Evolutionary conservation across 2,888 invertebrate genomes (phyloP).

Genomic region (Drosophila cracens): DNA sequence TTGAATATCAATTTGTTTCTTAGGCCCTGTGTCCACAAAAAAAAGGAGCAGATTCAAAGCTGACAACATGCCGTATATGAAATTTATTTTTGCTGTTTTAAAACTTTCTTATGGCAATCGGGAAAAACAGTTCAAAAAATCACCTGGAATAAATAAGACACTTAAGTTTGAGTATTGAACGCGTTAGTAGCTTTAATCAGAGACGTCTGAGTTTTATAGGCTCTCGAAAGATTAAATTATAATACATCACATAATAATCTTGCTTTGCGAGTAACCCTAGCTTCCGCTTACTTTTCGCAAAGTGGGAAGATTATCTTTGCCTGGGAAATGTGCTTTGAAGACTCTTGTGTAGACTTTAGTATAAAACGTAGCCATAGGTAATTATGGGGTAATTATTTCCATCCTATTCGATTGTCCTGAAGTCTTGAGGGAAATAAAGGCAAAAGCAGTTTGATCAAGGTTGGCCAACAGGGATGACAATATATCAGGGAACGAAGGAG

Average conservation of each 20-base stretch:
- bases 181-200: background rate
- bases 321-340: background rate
- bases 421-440: background rate
- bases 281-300: background rate
- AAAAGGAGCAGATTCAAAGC: background rate
- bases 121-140: background rate
- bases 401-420: background rate
- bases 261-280: background rate
- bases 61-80: slow-evolving; percentile 38
- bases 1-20: background rate
- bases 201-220: background rate
- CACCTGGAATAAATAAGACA: background rate
- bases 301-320: background rate
- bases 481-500: background rate
- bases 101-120: background rate
- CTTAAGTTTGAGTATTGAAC: background rate
- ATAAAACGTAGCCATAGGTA: background rate
- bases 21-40: background rate
- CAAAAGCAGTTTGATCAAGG: no score
- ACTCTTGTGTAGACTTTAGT: background rate
- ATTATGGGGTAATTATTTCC: background rate
- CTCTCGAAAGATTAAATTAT: background rate
- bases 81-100: slow-evolving; percentile 9
- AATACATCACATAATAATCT: background rate
- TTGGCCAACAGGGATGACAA: background rate